phyloP scores from a whole-genome alignment of 2,888 invertebrate genomes.

The Oegoconia quadripuncta region DNA sequence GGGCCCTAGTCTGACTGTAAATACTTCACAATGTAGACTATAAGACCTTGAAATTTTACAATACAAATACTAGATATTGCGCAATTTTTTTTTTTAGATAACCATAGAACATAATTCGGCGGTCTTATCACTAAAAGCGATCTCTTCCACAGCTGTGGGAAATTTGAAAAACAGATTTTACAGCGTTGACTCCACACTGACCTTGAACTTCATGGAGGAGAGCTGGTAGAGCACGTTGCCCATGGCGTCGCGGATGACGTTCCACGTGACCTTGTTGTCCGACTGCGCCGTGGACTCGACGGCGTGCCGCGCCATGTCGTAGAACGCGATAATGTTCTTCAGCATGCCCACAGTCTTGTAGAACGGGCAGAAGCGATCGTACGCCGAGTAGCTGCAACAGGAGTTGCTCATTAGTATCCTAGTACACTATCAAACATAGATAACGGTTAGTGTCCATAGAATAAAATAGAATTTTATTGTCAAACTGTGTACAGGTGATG shows the following conservation, averaged over 20 bases:
- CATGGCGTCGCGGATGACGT: conserved; percentile 98
- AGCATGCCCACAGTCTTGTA: conserved; percentile 99
- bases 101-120: too few relatives aligned
- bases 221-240: conserved; percentile 94
- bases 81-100: too few relatives aligned
- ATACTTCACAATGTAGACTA: too few relatives aligned
- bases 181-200: neutral
- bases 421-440: too few relatives aligned
- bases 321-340: conserved; percentile 98
- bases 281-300: conserved; percentile 99
- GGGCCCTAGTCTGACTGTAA: too few relatives aligned
- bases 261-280: conserved; percentile 98
- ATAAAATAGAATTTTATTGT: too few relatives aligned
- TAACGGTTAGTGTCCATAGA: too few relatives aligned
- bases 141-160: too few relatives aligned
- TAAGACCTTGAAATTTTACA: too few relatives aligned
- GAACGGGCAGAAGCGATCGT: conserved; percentile 99
- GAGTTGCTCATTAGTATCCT: neutral
- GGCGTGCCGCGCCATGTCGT: conserved; percentile 98
- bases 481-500: too few relatives aligned
- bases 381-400: conserved; percentile 86
- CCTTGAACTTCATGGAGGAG: conserved; percentile 18
- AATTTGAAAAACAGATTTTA: neutral
- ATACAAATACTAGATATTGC: too few relatives aligned
- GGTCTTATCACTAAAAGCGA: too few relatives aligned